phyloP scores from a whole-genome alignment of 1,140 invertebrate genomes.

The Anastrepha ludens region DNA sequence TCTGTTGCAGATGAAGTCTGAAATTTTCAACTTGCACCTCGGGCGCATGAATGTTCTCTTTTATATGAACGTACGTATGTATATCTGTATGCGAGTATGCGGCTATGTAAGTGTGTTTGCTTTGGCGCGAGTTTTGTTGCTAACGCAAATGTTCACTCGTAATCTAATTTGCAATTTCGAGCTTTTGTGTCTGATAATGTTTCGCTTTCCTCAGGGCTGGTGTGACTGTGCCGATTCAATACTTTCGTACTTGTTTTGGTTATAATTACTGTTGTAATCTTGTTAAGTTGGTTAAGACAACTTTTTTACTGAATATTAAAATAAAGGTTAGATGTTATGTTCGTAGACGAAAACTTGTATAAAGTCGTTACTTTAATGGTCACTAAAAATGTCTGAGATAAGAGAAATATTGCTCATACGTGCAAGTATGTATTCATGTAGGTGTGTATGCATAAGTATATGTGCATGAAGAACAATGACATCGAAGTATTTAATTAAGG shows the following conservation, averaged over 20 bases:
- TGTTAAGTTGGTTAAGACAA: neutral
- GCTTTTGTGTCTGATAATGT: slow-evolving; percentile 14
- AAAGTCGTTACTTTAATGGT: neutral
- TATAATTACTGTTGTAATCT: neutral
- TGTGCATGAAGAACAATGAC: neutral
- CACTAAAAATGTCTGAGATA: neutral
- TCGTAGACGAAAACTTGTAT: neutral
- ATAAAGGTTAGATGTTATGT: neutral
- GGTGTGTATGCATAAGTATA: neutral
- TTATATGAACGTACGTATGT: neutral
- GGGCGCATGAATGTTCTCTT: neutral
- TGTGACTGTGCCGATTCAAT: neutral
- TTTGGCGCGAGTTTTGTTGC: neutral
- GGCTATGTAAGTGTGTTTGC: neutral
- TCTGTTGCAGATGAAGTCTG: neutral
- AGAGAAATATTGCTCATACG: neutral
- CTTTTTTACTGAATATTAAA: neutral
- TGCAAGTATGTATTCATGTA: neutral
- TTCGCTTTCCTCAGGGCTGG: neutral
- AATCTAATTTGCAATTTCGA: slow-evolving; percentile 37
- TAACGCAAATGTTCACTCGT: slow-evolving; percentile 23
- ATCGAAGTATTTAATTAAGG: too few relatives aligned
- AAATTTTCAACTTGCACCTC: neutral
- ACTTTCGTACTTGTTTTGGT: neutral
- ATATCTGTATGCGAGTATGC: too few relatives aligned